Base-by-base conservation (phyloP, 2,888 invertebrate genomes). In the Choreutis nemorana region DNA sequence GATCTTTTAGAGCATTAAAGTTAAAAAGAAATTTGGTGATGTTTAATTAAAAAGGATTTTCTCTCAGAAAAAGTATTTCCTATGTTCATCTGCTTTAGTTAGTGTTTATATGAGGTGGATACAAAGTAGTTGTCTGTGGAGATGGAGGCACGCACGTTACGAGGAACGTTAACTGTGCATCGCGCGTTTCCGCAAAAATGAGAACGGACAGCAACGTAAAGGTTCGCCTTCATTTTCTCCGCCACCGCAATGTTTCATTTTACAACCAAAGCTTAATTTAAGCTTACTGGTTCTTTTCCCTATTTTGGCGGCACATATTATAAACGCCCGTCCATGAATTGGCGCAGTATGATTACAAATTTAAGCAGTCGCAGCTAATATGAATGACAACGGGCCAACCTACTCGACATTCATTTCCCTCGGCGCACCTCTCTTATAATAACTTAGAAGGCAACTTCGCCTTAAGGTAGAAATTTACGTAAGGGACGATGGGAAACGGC, bases 331-430 rank as follows among this genome's bases (percentile, higher is more conserved):
- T 44, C 52, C 57, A 54, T 64, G 63, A 62, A 68, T 71, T 62
- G 70, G 59, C 61, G 61, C 60, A 59, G 61, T 55, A 53, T 66
- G 67, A 73, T 78, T 77, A 77, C 70, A 59, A 73, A 78, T 77
- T 78, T 77, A 78, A 63, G 58, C 67, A 64, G 60, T 66, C 63
- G 61, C 63, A 63, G 73, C 75, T 78, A 77, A 78, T 77, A 77
- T 78, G 77, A 73, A 77, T 77, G 75, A 77, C 77, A 75, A 72
- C 71, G 73, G 66, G 59, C 58, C 63, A 60, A 65, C 64, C 71
- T 68, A 73, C 70, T 77, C 73, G 66, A 68, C 71, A 78, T 75
- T 77, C 77, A 78, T 78, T 78, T 78, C 77, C 77, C 77, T 46
- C 39, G 77, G 64, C 75, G 75, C 72, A 61, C 66, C 66, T 71